Evolutionary conservation across 2,888 invertebrate species (phyloP).

Genomic region (Drosophila nigritarsus): DNA sequence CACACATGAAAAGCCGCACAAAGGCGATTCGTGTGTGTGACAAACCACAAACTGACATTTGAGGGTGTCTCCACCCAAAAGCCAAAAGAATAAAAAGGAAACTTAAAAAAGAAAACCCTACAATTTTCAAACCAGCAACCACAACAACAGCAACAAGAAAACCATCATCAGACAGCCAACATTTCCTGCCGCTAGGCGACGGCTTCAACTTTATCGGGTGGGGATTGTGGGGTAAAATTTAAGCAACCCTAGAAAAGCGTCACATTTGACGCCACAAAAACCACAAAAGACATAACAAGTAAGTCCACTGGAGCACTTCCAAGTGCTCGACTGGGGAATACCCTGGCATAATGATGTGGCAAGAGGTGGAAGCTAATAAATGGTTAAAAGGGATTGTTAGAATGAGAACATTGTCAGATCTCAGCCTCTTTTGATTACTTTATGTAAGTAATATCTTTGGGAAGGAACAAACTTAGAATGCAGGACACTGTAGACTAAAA

Average conservation of each 20-base stretch:
- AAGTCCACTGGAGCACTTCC: neutral
- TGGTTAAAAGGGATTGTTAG: neutral
- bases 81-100: slow-evolving; percentile 18
- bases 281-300: slow-evolving; percentile 43
- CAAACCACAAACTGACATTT: slow-evolving; percentile 56
- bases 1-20: slow-evolving; percentile 37
- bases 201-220: slow-evolving; percentile 8
- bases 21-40: slow-evolving; percentile 47
- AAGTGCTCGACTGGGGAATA: neutral
- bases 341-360: slow-evolving; percentile 6
- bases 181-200: slow-evolving; percentile 60
- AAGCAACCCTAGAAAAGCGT: slow-evolving; percentile 42
- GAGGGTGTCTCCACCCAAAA: slow-evolving; percentile 1
- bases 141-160: slow-evolving; percentile 39
- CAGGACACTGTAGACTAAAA: neutral
- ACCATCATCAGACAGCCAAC: slow-evolving; percentile 51
- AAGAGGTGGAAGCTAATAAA: neutral
- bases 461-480: neutral
- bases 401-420: neutral
- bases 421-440: neutral
- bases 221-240: slow-evolving; percentile 15
- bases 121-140: slow-evolving; percentile 35
- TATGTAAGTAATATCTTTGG: neutral
- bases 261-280: slow-evolving; percentile 66
- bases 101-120: slow-evolving; percentile 21